Evolutionary conservation across 2,888 invertebrate genomes (phyloP).

Genomic region (Drosophila mercatorum): DNA sequence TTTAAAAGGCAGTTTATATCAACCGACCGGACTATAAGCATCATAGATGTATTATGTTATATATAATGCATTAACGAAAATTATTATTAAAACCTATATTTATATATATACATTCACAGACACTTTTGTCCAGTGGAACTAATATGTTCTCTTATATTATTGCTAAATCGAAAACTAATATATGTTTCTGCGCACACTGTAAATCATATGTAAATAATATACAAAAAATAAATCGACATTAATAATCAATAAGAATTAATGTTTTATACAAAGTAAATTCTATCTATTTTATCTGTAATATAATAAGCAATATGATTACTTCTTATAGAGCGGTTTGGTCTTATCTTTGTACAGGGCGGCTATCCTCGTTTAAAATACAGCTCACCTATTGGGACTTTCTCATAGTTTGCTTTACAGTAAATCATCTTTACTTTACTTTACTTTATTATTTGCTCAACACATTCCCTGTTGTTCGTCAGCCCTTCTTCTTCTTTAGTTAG

Average conservation of each 20-base stretch:
- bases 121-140: not conserved
- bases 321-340: not conserved
- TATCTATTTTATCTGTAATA: not conserved
- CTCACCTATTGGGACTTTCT: no score
- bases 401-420: no score
- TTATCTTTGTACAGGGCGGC: no score
- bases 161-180: not conserved
- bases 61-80: conserved; percentile 9
- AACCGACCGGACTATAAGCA: conserved; percentile 8
- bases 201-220: conserved; percentile 24
- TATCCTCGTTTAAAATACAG: no score
- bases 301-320: not conserved
- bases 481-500: no score
- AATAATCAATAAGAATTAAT: not conserved
- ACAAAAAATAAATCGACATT: not conserved
- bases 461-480: no score
- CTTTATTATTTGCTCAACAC: no score
- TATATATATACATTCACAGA: not conserved
- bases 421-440: no score
- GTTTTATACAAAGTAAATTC: not conserved
- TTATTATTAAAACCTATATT: not conserved
- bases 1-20: not conserved
- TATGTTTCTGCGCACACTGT: conserved; percentile 8
- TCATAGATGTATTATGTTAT: conserved; percentile 7
- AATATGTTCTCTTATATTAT: not conserved